phyloP scores from a whole-genome alignment of 2,113 vertebrate species.

The Triplophysa dalaica region DNA sequence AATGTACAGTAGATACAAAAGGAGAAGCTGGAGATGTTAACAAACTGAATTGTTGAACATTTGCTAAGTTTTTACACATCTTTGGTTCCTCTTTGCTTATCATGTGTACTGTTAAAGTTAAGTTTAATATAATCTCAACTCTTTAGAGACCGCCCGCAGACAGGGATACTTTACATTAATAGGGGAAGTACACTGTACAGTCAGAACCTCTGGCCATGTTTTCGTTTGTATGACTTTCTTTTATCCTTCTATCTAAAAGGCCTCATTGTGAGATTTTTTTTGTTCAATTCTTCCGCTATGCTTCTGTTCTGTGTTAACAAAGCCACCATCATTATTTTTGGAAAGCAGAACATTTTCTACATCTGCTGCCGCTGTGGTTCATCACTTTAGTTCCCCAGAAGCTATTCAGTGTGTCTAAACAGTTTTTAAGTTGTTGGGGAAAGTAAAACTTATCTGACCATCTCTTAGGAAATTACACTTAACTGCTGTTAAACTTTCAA shows the following conservation, averaged over 20 bases:
- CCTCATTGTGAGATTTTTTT: slow-evolving; percentile 59
- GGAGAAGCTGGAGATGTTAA: no score
- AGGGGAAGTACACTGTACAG: slow-evolving; percentile 24
- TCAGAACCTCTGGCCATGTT: slow-evolving; percentile 52
- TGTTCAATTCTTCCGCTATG: slow-evolving; percentile 49
- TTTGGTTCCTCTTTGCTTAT: neutral
- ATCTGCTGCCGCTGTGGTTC: slow-evolving; percentile 5
- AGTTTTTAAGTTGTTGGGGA: slow-evolving; percentile 41
- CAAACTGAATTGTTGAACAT: no score
- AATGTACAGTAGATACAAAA: no score
- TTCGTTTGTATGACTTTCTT: slow-evolving; percentile 59
- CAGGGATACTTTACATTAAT: neutral
- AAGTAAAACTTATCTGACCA: slow-evolving; percentile 7
- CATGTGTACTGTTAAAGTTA: neutral
- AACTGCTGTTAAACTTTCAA: slow-evolving; percentile 31
- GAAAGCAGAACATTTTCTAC: slow-evolving; percentile 38
- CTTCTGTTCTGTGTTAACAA: slow-evolving; percentile 53
- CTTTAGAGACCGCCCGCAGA: neutral
- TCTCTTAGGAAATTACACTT: slow-evolving; percentile 15
- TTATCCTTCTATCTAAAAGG: slow-evolving; percentile 55
- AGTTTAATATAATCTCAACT: neutral
- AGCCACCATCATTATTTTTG: slow-evolving; percentile 58
- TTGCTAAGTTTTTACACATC: no score
- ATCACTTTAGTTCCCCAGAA: slow-evolving; percentile 2
- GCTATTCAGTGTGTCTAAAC: slow-evolving; percentile 16